phyloP scores from a whole-genome alignment of 2,113 vertebrate genomes.

The Mellivora capensis region DNA sequence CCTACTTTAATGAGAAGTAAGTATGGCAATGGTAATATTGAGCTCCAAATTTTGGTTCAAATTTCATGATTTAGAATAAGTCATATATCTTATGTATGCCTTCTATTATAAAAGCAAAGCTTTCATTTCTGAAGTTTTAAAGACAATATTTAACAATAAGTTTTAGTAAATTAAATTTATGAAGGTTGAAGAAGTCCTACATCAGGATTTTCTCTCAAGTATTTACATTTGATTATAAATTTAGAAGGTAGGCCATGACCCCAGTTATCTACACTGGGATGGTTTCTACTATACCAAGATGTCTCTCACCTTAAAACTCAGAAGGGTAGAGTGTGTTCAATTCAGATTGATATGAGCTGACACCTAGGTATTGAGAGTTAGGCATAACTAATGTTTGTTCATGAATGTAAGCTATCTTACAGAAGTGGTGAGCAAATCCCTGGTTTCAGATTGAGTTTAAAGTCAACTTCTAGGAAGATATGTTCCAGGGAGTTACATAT shows the following conservation, averaged over 20 bases:
- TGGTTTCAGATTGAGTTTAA: conserved; percentile 34
- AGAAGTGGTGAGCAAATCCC: conserved; percentile 8
- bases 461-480: conserved; percentile 3
- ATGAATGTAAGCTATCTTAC: background rate
- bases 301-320: background rate
- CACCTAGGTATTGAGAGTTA: background rate
- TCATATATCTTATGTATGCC: background rate
- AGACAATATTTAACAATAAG: background rate
- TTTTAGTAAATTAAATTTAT: conserved; percentile 26
- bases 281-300: background rate
- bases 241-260: background rate
- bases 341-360: background rate
- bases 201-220: background rate
- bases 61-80: background rate
- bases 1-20: background rate
- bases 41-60: background rate
- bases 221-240: conserved; percentile 31
- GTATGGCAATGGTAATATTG: background rate
- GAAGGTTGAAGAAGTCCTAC: background rate
- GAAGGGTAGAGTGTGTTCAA: background rate
- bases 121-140: conserved; percentile 6
- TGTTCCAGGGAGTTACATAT: background rate
- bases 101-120: conserved; percentile 13
- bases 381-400: conserved; percentile 15
- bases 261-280: background rate